Evolutionary conservation across 2,888 invertebrate species (phyloP).

Genomic region (Mantis religiosa): DNA sequence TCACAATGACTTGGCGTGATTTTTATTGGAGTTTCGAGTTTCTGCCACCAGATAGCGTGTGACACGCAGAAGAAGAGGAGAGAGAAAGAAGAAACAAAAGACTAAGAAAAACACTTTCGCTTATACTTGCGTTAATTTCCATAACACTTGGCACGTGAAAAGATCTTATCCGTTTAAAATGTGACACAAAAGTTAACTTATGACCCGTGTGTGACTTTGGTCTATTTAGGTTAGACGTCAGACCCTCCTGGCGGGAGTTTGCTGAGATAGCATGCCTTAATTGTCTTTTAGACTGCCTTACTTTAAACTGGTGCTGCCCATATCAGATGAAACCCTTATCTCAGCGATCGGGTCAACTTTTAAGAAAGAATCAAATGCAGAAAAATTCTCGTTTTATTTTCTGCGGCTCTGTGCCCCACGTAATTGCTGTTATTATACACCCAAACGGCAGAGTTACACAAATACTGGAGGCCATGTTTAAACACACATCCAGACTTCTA

Average conservation of each 20-base stretch:
- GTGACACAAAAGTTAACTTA: slow-evolving; percentile 12
- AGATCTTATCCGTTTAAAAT: slow-evolving; percentile 13
- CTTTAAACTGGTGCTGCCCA: background rate
- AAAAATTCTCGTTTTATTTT: background rate
- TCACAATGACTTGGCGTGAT: background rate
- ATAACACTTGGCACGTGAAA: slow-evolving; percentile 6
- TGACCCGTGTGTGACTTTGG: slow-evolving; percentile 7
- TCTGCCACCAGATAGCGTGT: slow-evolving; percentile 2
- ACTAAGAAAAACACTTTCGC: slow-evolving; percentile 9
- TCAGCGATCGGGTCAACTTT: background rate
- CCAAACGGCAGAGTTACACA: background rate
- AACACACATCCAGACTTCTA: too few relatives aligned
- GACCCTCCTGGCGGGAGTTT: background rate
- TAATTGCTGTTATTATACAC: background rate
- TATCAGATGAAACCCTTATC: background rate
- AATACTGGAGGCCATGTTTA: too few relatives aligned
- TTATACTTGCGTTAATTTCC: background rate
- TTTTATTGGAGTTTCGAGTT: slow-evolving; percentile 10
- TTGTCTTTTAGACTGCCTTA: background rate
- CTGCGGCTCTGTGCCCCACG: background rate
- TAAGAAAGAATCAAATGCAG: background rate
- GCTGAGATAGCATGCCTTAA: background rate
- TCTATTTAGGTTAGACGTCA: slow-evolving; percentile 1
- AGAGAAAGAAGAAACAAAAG: background rate
- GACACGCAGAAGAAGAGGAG: background rate